Evolutionary conservation across 1,140 invertebrate species (phyloP).

Genomic region (Oryctes rhinoceros): DNA sequence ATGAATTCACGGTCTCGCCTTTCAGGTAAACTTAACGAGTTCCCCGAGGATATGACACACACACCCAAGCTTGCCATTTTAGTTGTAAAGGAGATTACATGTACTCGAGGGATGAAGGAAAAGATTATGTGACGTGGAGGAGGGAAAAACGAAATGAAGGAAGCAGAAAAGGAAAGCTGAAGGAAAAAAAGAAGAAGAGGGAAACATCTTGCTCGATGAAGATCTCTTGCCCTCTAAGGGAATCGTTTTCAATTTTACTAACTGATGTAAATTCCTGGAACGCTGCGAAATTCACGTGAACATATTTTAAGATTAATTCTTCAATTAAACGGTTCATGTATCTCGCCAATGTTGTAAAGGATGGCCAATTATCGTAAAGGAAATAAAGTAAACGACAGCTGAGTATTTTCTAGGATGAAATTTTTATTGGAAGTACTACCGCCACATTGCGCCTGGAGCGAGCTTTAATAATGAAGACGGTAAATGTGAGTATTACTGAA

Average conservation of each 20-base stretch:
- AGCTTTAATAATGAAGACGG: too few species aligned
- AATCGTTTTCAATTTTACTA: constrained; percentile 21
- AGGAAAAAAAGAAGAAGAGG: neutral
- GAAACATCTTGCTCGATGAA: constrained; percentile 10
- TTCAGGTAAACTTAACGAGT: constrained; percentile 36
- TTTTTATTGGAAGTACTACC: too few species aligned
- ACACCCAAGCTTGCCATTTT: constrained; percentile 29
- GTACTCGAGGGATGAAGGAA: constrained; percentile 31
- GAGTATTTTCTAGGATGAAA: too few species aligned
- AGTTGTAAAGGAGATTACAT: constrained; percentile 34
- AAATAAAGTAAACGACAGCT: too few species aligned
- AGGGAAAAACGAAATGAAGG: neutral
- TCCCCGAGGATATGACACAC: constrained; percentile 33
- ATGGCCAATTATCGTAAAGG: too few species aligned
- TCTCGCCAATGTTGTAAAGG: too few species aligned
- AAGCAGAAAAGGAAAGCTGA: neutral
- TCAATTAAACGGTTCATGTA: neutral
- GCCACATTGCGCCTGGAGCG: too few species aligned
- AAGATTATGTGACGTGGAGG: constrained; percentile 7
- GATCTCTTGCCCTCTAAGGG: neutral
- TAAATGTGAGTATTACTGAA: too few species aligned
- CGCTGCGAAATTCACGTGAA: neutral
- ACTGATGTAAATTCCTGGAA: constrained; percentile 9
- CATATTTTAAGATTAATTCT: neutral
- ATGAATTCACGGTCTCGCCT: constrained; percentile 31